Base-by-base conservation (phyloP, 2,888 invertebrate species). In the Aproaerema taeniolella region DNA sequence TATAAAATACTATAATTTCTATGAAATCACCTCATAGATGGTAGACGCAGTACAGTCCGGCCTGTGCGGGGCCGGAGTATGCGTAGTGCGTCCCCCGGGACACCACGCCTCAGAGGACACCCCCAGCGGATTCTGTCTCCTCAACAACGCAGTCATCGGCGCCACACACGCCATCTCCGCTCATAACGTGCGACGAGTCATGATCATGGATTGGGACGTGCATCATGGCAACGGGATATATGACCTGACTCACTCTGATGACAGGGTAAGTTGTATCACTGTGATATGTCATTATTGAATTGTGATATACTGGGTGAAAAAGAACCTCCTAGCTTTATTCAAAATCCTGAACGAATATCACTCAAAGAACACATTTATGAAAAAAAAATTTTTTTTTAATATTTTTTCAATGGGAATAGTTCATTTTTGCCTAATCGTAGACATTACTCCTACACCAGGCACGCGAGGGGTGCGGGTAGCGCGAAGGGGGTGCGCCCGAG, bases 191-290 rank as follows among this genome's bases (percentile, higher is more conserved):
- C 81, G 89, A 52, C 87, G 93, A 28, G 70, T 83, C 31, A 61
- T 95, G 29, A 91, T 98, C 38, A 71, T 98, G 0, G 98, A 98
- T 82, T 98, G 98, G 95, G 98, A 98, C 73, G 93, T 98, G 2
- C 98, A 98, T 64, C 98, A 98, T 67, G 98, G 98, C 8, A 96
- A 98, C 69, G 98, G 97, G 1, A 95, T 94, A 6, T 95, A 96
- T 73, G 88, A 90, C 32, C 90, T 94, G 45, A 95, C 96, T 37
- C 92, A 94, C 55, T 73, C 89, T 42, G 83, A 91, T 2, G 89
- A 93, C 13, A 55, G 59, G 58, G 82, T 83, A 2, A 20, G 20
- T 20, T 4, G 4, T 20, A 8, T 8, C 20, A n/a, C n/a, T n/a
- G n/a, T n/a, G n/a, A n/a, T n/a, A n/a, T n/a, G n/a, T n/a, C n/a